Evolutionary conservation across 2,797 vertebrate genomes (phyloP).

Genomic region (Semaprochilodus insignis): DNA sequence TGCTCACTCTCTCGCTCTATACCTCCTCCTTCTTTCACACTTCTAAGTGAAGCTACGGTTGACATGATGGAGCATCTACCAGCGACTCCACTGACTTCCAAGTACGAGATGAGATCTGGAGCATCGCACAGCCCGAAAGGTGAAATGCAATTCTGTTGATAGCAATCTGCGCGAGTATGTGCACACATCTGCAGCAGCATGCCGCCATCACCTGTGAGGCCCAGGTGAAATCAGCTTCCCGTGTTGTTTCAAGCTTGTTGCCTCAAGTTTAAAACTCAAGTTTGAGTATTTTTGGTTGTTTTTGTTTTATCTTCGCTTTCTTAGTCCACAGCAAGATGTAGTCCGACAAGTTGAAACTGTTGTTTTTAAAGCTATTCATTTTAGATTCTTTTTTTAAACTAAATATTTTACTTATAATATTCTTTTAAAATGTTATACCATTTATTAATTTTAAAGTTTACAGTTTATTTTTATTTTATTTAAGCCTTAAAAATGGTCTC

Average conservation of each 20-base stretch:
- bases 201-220: constrained; percentile 65
- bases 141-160: constrained; percentile 77
- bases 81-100: constrained; percentile 23
- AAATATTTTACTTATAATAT: neutral
- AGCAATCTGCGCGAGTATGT: constrained; percentile 66
- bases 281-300: constrained; percentile 19
- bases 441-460: neutral
- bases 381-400: neutral
- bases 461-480: neutral
- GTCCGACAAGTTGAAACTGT: neutral
- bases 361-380: neutral
- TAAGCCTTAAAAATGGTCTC: too few relatives aligned
- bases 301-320: constrained; percentile 5
- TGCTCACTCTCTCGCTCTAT: neutral
- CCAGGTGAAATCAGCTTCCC: constrained; percentile 33
- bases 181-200: constrained; percentile 57
- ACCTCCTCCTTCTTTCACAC: neutral
- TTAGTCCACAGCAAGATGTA: constrained; percentile 20
- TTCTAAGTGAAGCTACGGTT: neutral
- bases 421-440: neutral
- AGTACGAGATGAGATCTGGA: constrained; percentile 45
- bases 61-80: constrained; percentile 39
- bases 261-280: constrained; percentile 12
- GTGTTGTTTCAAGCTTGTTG: constrained; percentile 25
- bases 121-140: constrained; percentile 60